phyloP scores from a whole-genome alignment of 53 echinoderm and acorn worm species.

The Mesocentrotus franciscanus region DNA sequence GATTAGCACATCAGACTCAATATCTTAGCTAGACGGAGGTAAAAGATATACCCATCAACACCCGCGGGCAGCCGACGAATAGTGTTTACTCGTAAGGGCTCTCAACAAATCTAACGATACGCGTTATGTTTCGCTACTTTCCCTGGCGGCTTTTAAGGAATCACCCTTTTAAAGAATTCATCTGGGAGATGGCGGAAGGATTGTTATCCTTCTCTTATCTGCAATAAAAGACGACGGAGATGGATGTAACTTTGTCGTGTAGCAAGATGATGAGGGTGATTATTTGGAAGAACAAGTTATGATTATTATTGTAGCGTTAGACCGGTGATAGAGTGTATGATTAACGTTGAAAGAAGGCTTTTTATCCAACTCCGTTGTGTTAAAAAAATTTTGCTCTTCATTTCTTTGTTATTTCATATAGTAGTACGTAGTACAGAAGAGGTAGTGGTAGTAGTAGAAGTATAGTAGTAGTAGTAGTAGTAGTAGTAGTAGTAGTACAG shows the following conservation, averaged over 20 bases:
- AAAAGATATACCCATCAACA: neutral
- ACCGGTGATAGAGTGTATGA: too few species aligned
- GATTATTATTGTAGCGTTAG: neutral
- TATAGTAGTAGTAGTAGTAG: too few species aligned
- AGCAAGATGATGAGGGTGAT: slow-evolving; percentile 10
- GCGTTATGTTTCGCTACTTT: slow-evolving; percentile 14
- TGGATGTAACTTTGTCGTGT: neutral
- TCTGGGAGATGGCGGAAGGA: neutral
- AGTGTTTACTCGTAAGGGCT: slow-evolving; percentile 25
- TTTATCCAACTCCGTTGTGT: too few species aligned
- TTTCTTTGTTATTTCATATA: too few species aligned
- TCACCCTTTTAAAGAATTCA: slow-evolving; percentile 23
- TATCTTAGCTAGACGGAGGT: neutral
- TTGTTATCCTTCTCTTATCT: slow-evolving; percentile 41
- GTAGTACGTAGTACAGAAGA: too few species aligned
- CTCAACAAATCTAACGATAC: neutral
- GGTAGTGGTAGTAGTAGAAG: too few species aligned
- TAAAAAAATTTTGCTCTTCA: too few species aligned
- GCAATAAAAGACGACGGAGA: slow-evolving; percentile 20
- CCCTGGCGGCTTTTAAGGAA: slow-evolving; percentile 10
- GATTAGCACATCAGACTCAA: neutral
- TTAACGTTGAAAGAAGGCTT: too few species aligned
- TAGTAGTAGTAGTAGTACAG: too few species aligned
- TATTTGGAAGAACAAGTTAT: neutral
- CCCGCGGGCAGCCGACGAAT: neutral